Percentiles rank a stretch among this genome's conserved stretches.
These are phyloP conservation scores for Rhynchomys soricoides DNA, from an alignment of 2,113 vertebrate genomes.

Conservation along the genomic window DNA sequence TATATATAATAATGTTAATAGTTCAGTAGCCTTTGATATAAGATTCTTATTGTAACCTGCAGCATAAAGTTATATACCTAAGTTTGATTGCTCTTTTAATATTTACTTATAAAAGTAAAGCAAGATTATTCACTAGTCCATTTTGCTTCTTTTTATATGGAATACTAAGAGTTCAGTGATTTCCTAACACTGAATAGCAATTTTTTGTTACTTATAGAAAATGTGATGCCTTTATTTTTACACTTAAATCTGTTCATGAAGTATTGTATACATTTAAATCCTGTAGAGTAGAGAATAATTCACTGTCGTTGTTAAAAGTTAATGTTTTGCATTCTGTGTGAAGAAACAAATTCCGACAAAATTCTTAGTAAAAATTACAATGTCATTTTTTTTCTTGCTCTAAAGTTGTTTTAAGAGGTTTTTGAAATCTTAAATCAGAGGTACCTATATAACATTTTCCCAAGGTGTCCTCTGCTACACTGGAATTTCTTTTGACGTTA, in stretches of 20 bases:
- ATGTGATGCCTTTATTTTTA: slow-evolving; percentile 63
- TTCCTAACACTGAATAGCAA: slow-evolving; percentile 41
- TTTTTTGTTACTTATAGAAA: slow-evolving; percentile 68
- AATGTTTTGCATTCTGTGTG: slow-evolving; percentile 38
- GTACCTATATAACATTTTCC: not conserved
- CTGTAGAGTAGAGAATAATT: slow-evolving; percentile 49
- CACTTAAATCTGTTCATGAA: slow-evolving; percentile 53
- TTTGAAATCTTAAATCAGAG: not conserved
- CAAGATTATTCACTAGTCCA: slow-evolving; percentile 21
- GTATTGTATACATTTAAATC: slow-evolving; percentile 11
- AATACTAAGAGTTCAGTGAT: slow-evolving; percentile 56
- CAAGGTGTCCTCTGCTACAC: slow-evolving; percentile 33
- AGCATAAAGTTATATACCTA: slow-evolving; percentile 49
- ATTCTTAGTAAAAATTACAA: slow-evolving; percentile 26
- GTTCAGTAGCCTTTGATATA: slow-evolving; percentile 71
- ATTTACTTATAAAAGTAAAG: slow-evolving; percentile 68
- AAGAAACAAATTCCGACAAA: slow-evolving; percentile 25
- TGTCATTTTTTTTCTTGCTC: not conserved
- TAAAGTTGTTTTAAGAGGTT: slow-evolving; percentile 7
- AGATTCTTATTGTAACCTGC: slow-evolving; percentile 63
- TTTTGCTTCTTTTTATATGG: slow-evolving; percentile 59
- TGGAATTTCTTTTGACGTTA: not conserved
- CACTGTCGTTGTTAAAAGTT: slow-evolving; percentile 60
- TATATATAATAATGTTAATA: slow-evolving; percentile 66
- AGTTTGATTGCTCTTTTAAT: slow-evolving; percentile 44